Conservation (phyloP, 92 coral and sea anemone genomes). For the Zoanthus sociatus region DNA sequence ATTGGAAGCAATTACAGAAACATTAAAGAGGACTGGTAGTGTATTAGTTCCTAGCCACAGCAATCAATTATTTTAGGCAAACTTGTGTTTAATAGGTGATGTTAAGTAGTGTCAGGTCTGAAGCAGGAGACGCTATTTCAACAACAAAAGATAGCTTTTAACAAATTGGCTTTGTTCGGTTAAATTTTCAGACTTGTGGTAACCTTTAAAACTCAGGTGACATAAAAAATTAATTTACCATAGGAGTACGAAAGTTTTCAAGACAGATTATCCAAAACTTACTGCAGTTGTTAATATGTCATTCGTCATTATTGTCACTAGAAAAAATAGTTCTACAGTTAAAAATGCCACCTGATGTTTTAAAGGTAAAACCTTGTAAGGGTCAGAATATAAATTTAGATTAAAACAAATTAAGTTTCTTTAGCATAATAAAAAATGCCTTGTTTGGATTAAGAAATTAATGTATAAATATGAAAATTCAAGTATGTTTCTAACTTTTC, state of each 20-base stretch:
- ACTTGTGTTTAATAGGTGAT: background rate
- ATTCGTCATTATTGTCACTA: background rate
- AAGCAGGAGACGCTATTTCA: background rate
- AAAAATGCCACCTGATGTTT: conserved; percentile 7
- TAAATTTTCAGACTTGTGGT: background rate
- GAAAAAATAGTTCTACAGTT: background rate
- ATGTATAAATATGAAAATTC: conserved; percentile 7
- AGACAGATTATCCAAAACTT: background rate
- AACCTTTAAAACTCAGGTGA: conserved; percentile 23
- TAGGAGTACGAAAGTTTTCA: background rate
- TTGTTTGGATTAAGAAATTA: conserved; percentile 25
- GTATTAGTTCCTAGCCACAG: conserved; percentile 11
- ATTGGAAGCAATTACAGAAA: conserved; percentile 33
- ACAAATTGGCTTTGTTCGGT: conserved; percentile 17
- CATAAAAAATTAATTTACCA: background rate
- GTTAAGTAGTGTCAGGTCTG: background rate
- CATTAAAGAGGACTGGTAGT: conserved; percentile 13
- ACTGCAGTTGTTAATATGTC: background rate
- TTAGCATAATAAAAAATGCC: background rate
- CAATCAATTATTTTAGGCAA: conserved; percentile 1
- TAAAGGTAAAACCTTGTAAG: conserved; percentile 4
- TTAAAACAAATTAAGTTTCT: conserved; percentile 21
- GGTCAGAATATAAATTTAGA: conserved; percentile 11
- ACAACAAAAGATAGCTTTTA: conserved; percentile 8
- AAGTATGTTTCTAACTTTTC: background rate